phyloP scores from a whole-genome alignment of 2,797 vertebrate species.

The Cacajao melanocephalus region DNA sequence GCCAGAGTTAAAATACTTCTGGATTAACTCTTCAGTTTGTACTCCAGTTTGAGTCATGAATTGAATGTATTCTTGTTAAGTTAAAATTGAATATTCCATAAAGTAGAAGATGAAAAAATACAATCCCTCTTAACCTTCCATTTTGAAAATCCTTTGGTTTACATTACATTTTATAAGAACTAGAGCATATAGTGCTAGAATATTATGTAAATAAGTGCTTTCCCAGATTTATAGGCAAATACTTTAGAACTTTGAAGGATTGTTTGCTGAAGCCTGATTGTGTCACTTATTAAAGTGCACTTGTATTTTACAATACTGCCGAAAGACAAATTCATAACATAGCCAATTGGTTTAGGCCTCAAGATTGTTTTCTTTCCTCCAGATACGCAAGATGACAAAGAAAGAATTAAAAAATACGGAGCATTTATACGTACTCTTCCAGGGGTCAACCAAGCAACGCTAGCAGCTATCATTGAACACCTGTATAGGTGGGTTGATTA shows the following conservation, averaged over 20 bases:
- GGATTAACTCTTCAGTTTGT: neutral
- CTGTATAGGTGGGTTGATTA: conserved; percentile 91
- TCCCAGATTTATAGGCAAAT: neutral
- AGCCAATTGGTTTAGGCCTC: neutral
- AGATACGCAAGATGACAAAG: conserved; percentile 91
- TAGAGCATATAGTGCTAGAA: neutral
- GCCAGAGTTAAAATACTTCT: neutral
- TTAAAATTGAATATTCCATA: neutral
- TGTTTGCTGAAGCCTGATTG: neutral
- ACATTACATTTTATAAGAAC: neutral
- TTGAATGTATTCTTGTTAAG: conserved; percentile 8
- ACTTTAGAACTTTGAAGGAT: neutral
- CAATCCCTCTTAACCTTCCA: neutral
- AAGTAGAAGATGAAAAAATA: neutral
- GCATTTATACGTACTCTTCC: conserved; percentile 93
- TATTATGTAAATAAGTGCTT: neutral
- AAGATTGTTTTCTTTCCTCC: conserved; percentile 21
- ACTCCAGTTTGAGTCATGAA: neutral
- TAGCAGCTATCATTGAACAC: conserved; percentile 94
- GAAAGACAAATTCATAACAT: neutral
- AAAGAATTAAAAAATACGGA: conserved; percentile 91
- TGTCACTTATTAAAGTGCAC: neutral
- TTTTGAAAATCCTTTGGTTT: conserved; percentile 39
- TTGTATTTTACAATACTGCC: conserved; percentile 6
- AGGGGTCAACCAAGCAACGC: conserved; percentile 90